Conservation (phyloP, 2,113 vertebrate species). For the Anoura caudifer region DNA sequence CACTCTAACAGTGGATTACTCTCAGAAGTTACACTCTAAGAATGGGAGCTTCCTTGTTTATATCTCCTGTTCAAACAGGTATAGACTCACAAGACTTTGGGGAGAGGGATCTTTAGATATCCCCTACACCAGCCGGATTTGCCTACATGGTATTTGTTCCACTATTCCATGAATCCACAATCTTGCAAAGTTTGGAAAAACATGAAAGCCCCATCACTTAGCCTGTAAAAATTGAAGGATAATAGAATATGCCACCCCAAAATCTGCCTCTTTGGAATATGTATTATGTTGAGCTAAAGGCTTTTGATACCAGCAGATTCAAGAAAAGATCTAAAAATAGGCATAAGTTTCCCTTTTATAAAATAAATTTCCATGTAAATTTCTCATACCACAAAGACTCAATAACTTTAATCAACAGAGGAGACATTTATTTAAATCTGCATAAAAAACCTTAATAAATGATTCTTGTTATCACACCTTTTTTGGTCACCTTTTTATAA, state of each 20-base stretch:
- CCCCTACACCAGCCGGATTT: not conserved
- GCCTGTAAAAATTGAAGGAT: not conserved
- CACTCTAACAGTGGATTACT: not conserved
- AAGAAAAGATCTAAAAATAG: not conserved
- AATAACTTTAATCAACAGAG: not conserved
- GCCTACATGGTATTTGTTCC: not conserved
- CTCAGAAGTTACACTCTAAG: not conserved
- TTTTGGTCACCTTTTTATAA: not conserved
- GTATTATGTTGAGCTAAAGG: not conserved
- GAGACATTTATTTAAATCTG: not conserved
- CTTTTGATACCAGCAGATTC: not conserved
- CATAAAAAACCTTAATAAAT: not conserved
- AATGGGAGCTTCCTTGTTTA: not conserved
- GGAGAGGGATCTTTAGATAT: not conserved
- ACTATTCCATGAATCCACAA: not conserved
- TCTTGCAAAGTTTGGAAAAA: not conserved
- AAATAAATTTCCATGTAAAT: not conserved
- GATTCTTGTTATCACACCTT: not conserved
- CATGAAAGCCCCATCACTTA: not conserved
- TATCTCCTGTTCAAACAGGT: not conserved
- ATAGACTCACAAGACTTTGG: not conserved
- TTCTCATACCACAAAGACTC: not conserved
- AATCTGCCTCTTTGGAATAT: not conserved
- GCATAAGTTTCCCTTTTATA: not conserved
- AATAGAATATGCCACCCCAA: not conserved